Evolutionary conservation across 2,113 vertebrate species (phyloP).

Genomic region (rabbit (Oryctolagus cuniculus)): mOryCun1.1 NC_091440.1:24121501-24122000

Average conservation of each 20-base stretch:
- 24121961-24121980: neutral
- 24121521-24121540: neutral
- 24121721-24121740: neutral
- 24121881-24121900: neutral
- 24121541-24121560: neutral
- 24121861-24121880: no score
- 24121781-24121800: neutral
- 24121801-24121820: neutral
- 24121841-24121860: neutral
- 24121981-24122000: neutral
- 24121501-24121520: neutral
- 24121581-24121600: neutral
- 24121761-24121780: neutral
- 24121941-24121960: neutral
- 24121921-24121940: neutral
- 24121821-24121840: neutral
- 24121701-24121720: neutral
- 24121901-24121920: neutral
- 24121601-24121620: neutral
- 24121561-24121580: neutral
- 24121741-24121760: neutral
- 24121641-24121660: neutral
- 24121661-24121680: neutral
- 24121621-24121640: neutral
- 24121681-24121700: neutral